A percentile compares a stretch with the other conserved stretches of the same genome.
These are phyloP conservation scores for Tipula vernalis DNA, from an alignment of 2,888 invertebrate species.

Conservation along the genomic window DNA sequence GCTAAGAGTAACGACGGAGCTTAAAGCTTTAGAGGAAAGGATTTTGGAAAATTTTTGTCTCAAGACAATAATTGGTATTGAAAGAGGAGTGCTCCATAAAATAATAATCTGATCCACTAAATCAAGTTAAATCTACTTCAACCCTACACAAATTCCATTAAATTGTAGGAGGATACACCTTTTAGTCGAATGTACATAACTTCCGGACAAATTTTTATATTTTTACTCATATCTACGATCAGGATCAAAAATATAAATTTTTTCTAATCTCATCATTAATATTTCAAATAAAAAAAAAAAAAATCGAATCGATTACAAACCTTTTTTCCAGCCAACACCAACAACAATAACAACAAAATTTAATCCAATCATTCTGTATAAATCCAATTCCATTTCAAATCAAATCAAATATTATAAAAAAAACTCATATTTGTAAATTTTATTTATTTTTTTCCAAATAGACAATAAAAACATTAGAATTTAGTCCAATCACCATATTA, in stretches of 20 bases:
- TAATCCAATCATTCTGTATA: not conserved
- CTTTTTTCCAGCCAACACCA: not conserved
- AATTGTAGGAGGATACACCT: not conserved
- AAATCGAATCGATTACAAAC: not conserved
- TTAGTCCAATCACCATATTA: not conserved
- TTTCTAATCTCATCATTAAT: not conserved
- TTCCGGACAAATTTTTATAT: not conserved
- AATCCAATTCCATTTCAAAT: slow-evolving; percentile 4
- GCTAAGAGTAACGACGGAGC: too few species aligned
- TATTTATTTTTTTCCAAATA: not conserved
- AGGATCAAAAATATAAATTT: not conserved
- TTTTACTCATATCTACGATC: not conserved
- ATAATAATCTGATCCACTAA: too few species aligned
- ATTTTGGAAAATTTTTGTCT: too few species aligned
- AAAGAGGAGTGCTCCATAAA: too few species aligned
- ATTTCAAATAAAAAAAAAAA: not conserved
- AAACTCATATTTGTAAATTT: not conserved
- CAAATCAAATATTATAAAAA: not conserved
- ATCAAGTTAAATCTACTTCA: too few species aligned
- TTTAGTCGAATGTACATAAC: not conserved
- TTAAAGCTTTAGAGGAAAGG: too few species aligned
- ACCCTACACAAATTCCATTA: not conserved
- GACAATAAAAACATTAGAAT: not conserved
- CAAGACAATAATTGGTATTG: too few species aligned
- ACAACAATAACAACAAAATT: not conserved